Conservation (phyloP, 2,888 invertebrate genomes). For the Ophioninae sp. region DNA sequence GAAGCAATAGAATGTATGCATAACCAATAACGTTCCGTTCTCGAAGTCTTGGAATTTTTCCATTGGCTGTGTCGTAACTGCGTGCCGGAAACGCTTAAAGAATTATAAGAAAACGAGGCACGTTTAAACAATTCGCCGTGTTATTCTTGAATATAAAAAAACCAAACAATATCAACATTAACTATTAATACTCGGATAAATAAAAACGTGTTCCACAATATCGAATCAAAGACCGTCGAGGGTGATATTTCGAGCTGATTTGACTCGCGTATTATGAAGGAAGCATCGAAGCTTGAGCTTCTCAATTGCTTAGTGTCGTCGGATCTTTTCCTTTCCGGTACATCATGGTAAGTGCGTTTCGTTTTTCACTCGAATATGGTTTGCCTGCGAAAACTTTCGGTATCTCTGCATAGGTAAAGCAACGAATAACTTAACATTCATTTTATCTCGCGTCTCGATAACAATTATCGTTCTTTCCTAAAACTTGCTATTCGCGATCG, state of each 20-base stretch:
- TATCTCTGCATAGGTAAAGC: constrained; percentile 28
- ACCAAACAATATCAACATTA: not conserved
- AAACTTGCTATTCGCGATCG: constrained; percentile 3
- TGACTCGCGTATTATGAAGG: constrained; percentile 40
- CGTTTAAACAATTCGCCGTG: not conserved
- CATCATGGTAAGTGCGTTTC: constrained; percentile 73
- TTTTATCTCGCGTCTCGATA: not conserved
- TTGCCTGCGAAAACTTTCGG: constrained; percentile 54
- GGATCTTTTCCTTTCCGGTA: constrained; percentile 73
- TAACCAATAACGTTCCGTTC: not conserved
- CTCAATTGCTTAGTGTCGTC: constrained; percentile 58
- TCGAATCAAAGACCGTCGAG: not conserved
- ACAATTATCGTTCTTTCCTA: constrained; percentile 12
- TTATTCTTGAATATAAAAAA: not conserved
- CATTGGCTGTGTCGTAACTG: constrained; percentile 7
- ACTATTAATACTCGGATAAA: not conserved
- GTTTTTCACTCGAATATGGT: constrained; percentile 51
- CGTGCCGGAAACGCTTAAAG: constrained; percentile 5
- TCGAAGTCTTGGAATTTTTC: not conserved
- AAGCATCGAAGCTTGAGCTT: constrained; percentile 28
- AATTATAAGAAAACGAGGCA: constrained; percentile 31
- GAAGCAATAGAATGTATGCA: not conserved
- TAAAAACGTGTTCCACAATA: not conserved
- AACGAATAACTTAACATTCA: not conserved
- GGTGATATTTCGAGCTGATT: not conserved